phyloP scores from a whole-genome alignment of 1,140 invertebrate genomes.

The Aphidius gifuensis region DNA sequence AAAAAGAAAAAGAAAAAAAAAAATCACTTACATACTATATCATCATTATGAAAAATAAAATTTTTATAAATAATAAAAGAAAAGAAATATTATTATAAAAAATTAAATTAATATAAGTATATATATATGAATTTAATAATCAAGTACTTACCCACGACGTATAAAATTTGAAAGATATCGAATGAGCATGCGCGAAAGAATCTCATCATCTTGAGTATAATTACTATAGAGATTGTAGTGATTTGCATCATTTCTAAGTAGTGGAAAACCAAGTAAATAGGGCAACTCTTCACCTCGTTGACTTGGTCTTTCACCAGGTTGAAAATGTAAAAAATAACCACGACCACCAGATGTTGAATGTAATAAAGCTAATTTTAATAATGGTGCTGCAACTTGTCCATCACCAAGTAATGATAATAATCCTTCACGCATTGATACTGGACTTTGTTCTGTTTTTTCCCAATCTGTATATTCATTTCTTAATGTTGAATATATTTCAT shows the following conservation, averaged over 20 bases:
- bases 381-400: constrained; percentile 79
- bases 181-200: constrained; percentile 71
- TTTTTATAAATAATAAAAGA: no score
- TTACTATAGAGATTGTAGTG: constrained; percentile 56
- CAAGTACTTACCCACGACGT: constrained; percentile 68
- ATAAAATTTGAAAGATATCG: constrained; percentile 83
- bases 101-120: no score
- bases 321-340: constrained; percentile 86
- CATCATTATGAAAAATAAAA: no score
- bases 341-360: constrained; percentile 74
- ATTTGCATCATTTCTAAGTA: constrained; percentile 58
- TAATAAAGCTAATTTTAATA: constrained; percentile 75
- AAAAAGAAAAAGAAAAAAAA: no score
- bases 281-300: constrained; percentile 93
- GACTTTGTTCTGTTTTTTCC: constrained; percentile 76
- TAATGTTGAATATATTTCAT: constrained; percentile 86
- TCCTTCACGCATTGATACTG: constrained; percentile 59
- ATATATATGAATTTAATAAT: no score
- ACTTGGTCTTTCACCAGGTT: constrained; percentile 72
- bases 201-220: constrained; percentile 69
- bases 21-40: no score
- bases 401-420: constrained; percentile 71
- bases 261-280: constrained; percentile 87
- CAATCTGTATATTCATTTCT: constrained; percentile 93
- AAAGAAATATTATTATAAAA: no score